These are phyloP conservation scores for Watersipora subatra DNA, from an alignment of 1,140 invertebrate genomes.

Conservation along the genomic window DNA sequence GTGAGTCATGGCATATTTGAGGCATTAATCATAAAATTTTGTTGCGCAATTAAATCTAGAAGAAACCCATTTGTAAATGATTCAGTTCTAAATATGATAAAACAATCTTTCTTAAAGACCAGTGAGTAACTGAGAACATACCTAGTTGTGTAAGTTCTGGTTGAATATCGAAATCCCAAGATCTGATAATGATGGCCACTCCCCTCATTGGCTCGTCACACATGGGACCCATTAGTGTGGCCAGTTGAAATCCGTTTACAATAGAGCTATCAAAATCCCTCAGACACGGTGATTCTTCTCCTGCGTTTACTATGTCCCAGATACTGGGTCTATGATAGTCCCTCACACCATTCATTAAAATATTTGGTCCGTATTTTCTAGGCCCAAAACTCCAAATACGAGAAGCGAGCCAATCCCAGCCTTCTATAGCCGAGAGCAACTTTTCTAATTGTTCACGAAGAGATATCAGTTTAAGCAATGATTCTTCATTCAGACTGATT, in stretches of 20 bases:
- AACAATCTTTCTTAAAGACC: too few species aligned
- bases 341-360: conserved; percentile 61
- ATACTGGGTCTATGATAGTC: conserved; percentile 35
- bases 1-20: too few species aligned
- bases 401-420: conserved; percentile 48
- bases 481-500: neutral
- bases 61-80: too few species aligned
- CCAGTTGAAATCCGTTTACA: conserved; percentile 86
- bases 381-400: conserved; percentile 84
- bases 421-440: conserved; percentile 37
- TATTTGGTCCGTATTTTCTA: conserved; percentile 70
- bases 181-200: conserved; percentile 71
- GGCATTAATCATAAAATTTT: too few species aligned
- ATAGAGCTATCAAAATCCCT: conserved; percentile 44
- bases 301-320: conserved; percentile 25
- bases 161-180: too few species aligned
- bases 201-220: conserved; percentile 94
- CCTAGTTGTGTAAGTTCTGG: too few species aligned
- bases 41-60: too few species aligned
- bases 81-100: too few species aligned
- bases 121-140: too few species aligned
- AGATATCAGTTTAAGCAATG: neutral
- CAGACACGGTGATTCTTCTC: conserved; percentile 1
- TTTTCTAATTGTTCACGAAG: neutral
- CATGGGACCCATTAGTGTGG: conserved; percentile 70